Percentiles rank a stretch among this genome's conserved stretches.
Evolutionary conservation across 1,140 invertebrate genomes (phyloP).

Genomic region (Steinernema khuongi): DNA sequence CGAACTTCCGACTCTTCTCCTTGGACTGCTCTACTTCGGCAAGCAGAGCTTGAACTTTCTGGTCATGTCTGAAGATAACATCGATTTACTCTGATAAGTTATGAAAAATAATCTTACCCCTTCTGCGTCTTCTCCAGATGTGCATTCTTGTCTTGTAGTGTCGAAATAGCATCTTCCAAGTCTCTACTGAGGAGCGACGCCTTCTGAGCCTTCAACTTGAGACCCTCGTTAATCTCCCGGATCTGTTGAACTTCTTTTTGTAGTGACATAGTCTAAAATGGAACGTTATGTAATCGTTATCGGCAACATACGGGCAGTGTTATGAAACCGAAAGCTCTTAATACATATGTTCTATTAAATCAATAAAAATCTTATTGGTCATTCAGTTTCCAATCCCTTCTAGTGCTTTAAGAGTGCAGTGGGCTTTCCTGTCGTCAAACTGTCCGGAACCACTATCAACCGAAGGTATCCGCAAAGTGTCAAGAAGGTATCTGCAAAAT

Average conservation of each 20-base stretch:
- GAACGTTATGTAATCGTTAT: neutral
- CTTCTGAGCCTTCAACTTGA: conserved; percentile 34
- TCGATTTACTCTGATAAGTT: neutral
- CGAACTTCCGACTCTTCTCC: conserved; percentile 15
- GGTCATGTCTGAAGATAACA: conserved; percentile 33
- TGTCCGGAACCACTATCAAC: no score
- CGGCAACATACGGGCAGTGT: no score
- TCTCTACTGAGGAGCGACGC: conserved; percentile 24
- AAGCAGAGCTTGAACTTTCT: conserved; percentile 19
- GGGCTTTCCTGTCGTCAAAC: no score
- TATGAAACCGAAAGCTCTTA: no score
- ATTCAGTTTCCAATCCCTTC: conserved; percentile 1
- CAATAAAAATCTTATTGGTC: neutral
- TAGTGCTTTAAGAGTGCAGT: neutral
- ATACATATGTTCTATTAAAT: neutral
- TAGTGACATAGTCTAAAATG: conserved; percentile 6
- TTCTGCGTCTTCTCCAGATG: conserved; percentile 32
- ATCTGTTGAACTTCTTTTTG: conserved; percentile 29
- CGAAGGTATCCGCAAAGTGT: no score
- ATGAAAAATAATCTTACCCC: conserved; percentile 30
- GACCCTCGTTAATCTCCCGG: conserved; percentile 24
- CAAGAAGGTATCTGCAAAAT: no score
- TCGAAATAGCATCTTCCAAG: conserved; percentile 26
- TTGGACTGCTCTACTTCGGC: conserved; percentile 21
- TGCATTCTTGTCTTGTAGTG: conserved; percentile 32